phyloP scores from a whole-genome alignment of 2,888 invertebrate species.

The Drosophila lacicola region DNA sequence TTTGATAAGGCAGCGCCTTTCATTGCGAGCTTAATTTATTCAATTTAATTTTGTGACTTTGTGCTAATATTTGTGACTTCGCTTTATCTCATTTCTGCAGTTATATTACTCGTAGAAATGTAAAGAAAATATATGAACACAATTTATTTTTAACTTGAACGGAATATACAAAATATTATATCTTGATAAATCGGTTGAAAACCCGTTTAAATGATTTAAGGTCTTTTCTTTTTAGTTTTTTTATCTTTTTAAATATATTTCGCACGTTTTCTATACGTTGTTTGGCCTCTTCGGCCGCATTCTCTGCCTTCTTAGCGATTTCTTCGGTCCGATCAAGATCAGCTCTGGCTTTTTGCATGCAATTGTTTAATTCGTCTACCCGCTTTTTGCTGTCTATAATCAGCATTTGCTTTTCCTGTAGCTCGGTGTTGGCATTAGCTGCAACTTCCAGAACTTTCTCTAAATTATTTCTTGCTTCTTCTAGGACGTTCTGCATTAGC shows the following conservation, averaged over 20 bases:
- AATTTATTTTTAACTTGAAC: not conserved
- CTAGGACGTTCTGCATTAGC: constrained; percentile 9
- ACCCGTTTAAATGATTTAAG: not conserved
- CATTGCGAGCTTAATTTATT: not conserved
- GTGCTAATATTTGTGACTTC: not conserved
- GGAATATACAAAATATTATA: not conserved
- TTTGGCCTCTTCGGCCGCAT: constrained; percentile 42
- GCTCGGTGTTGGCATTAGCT: not conserved
- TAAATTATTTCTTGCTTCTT: not conserved
- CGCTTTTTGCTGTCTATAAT: not conserved
- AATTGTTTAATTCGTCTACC: constrained; percentile 8
- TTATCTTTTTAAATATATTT: constrained; percentile 11
- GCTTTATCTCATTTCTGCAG: no score
- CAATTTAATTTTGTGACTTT: not conserved
- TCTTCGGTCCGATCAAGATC: constrained; percentile 32
- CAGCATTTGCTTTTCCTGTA: constrained; percentile 5
- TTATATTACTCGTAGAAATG: not conserved
- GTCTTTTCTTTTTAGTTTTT: constrained; percentile 31
- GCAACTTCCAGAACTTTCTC: not conserved
- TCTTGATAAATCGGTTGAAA: constrained; percentile 4
- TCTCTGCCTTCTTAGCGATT: constrained; percentile 34
- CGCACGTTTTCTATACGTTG: constrained; percentile 16
- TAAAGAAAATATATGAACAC: constrained; percentile 18
- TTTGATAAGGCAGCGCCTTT: not conserved
- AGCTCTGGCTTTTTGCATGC: constrained; percentile 7